Evolutionary conservation across 2,113 vertebrate genomes (phyloP).

Genomic region (Ameiurus melas): DNA sequence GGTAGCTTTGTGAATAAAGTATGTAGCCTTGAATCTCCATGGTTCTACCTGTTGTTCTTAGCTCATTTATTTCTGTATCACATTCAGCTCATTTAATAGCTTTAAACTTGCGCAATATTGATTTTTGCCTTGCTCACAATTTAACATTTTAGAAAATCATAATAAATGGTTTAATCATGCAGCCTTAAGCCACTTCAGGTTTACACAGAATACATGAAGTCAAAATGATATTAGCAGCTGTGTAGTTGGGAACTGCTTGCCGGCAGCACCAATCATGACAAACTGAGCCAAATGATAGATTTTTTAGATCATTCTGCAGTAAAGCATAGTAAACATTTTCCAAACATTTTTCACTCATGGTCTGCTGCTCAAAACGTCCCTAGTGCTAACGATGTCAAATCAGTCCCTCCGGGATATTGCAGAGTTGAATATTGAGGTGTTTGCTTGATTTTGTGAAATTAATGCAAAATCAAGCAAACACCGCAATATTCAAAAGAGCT

Average conservation of each 20-base stretch:
- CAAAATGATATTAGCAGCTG: not conserved
- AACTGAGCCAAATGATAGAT: not conserved
- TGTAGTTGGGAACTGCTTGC: not conserved
- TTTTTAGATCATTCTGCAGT: not conserved
- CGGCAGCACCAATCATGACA: not conserved
- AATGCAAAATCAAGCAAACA: too few relatives aligned
- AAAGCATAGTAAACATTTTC: not conserved
- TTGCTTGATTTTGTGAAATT: too few relatives aligned
- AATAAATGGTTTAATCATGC: not conserved
- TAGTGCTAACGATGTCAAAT: not conserved
- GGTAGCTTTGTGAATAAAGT: not conserved
- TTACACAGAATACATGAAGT: not conserved
- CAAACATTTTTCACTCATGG: not conserved
- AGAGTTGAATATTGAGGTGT: too few relatives aligned
- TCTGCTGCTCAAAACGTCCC: not conserved
- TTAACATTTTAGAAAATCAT: not conserved
- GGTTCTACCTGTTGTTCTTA: not conserved
- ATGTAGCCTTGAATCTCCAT: not conserved
- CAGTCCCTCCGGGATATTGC: too few relatives aligned
- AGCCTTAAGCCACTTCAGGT: not conserved
- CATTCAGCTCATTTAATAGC: not conserved
- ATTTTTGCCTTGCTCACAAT: not conserved
- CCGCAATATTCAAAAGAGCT: too few relatives aligned
- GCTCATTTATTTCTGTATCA: not conserved
- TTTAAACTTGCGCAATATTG: not conserved